Conservation (phyloP, 2,797 vertebrate genomes). For the Lithobates pipiens region DNA sequence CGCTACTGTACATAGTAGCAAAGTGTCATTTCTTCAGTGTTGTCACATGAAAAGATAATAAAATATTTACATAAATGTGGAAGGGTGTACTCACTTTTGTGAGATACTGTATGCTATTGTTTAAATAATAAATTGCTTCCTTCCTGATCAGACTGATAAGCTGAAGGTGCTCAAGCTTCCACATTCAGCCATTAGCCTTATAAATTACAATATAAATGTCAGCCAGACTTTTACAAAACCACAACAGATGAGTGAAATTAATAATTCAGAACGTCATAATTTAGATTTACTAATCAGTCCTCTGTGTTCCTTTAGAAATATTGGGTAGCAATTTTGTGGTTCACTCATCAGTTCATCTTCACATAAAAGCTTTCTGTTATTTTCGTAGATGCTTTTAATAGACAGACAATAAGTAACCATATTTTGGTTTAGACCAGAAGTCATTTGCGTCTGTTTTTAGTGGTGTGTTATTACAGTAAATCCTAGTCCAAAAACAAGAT, state of each 20-base stretch:
- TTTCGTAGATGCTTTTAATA: not conserved
- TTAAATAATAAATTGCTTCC: conserved; percentile 35
- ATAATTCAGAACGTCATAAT: conserved; percentile 44
- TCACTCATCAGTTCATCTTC: conserved; percentile 20
- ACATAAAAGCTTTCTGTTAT: conserved; percentile 33
- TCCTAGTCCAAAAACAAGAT: not conserved
- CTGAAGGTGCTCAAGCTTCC: not conserved
- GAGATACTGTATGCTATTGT: not conserved
- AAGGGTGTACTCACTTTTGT: too few relatives aligned
- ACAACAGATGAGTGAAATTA: conserved; percentile 45
- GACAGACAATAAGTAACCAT: not conserved
- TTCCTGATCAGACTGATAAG: not conserved
- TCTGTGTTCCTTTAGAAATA: conserved; percentile 20
- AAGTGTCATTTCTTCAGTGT: too few relatives aligned
- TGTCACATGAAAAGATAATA: too few relatives aligned
- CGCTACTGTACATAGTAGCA: too few relatives aligned
- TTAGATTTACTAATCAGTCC: conserved; percentile 22
- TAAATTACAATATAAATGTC: not conserved
- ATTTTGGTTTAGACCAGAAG: not conserved
- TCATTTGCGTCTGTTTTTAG: not conserved
- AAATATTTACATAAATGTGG: too few relatives aligned
- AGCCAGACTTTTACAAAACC: conserved; percentile 26
- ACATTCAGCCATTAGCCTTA: conserved; percentile 47
- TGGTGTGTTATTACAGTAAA: not conserved
- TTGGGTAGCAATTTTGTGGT: conserved; percentile 28